Evolutionary conservation across 2,113 vertebrate species (phyloP).

Genomic region (Notarius quadriscutis): DNA sequence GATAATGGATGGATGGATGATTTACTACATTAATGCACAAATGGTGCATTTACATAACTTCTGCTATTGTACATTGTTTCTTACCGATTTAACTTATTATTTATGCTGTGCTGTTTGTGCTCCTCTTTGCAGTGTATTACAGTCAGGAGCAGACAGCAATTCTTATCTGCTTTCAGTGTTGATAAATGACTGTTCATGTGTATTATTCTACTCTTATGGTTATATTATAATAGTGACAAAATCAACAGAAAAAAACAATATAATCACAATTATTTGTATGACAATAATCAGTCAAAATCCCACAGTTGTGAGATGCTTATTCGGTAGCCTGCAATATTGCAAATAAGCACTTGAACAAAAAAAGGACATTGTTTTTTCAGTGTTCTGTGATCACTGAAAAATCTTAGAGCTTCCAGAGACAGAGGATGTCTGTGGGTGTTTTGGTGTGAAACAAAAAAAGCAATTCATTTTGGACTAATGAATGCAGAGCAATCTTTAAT

Average conservation of each 20-base stretch:
- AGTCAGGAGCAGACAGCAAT: neutral
- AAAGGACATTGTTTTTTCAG: neutral
- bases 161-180: neutral
- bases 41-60: neutral
- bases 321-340: neutral
- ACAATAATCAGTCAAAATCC: neutral
- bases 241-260: neutral
- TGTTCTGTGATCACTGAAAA: neutral
- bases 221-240: neutral
- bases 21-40: neutral
- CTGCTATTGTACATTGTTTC: neutral
- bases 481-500: neutral
- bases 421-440: neutral
- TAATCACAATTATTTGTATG: neutral
- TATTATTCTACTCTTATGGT: neutral
- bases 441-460: neutral
- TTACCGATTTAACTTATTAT: neutral
- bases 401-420: neutral
- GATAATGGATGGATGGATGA: too few species aligned
- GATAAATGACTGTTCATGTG: neutral
- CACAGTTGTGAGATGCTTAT: neutral
- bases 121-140: neutral
- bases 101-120: neutral
- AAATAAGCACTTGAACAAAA: neutral
- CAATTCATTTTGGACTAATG: neutral